Base-by-base conservation (phyloP, 2,888 invertebrate genomes). In the Plutella xylostella region DNA sequence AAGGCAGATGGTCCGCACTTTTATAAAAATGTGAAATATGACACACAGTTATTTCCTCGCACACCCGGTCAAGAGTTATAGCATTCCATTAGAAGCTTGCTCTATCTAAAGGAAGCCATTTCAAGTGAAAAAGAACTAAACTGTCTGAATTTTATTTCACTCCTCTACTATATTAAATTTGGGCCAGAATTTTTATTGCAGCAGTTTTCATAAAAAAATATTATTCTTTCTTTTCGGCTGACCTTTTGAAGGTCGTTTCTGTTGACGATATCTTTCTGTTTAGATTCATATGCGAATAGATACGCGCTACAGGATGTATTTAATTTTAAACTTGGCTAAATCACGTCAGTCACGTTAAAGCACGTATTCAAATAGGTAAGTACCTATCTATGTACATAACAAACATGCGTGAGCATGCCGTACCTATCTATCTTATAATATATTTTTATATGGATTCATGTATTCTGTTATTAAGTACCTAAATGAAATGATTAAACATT, bases 11-110 rank as follows among this genome's bases (percentile, higher is more conserved):
- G 82, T 80, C 65, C 75, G 72, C 82, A 72, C 82, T 75, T 83
- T 83, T 82, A 80, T 83, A 83, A 83, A 83, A 83, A 79, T 83
- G 78, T 82, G 83, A 83, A 83, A 82, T 82, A 83, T 82, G 82
- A 83, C 82, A 82, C 79, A 74, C 75, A 79, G 82, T 83, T 83
- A 83, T 83, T 82, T 79, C 82, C 78, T 78, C 82, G 83, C 82
- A 77, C 83, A 83, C 78, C 83, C 82, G 83, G 80, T 80, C 83
- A 82, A 80, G 82, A 82, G 80, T 83, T 83, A 82, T 82, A 78
- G 83, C 82, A 83, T 82, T 83, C 82, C 78, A 83, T 83, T 82
- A 82, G 77, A 77, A 77, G 78, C 73, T 80, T 79, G 67, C 80
- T 82, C 79, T 82, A 82, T 82, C 79, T 80, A 76, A 74, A 79